Conservation (phyloP, 2,888 invertebrate species). For the Cheilosia soror region DNA sequence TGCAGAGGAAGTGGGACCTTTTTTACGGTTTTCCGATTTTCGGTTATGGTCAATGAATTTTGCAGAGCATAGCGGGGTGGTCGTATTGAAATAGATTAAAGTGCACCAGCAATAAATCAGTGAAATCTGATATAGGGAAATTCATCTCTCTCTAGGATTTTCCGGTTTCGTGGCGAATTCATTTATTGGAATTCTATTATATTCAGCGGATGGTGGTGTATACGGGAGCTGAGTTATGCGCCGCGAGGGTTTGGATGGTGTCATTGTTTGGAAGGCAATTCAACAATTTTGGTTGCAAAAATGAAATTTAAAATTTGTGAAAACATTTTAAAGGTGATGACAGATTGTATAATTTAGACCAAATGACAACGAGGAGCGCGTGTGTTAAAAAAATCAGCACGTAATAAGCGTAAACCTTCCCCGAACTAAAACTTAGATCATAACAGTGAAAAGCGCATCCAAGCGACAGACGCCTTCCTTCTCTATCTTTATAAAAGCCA, state of each 20-base stretch:
- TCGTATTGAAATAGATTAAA: constrained; percentile 29
- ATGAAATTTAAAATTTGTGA: background rate
- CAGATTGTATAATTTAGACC: too few relatives aligned
- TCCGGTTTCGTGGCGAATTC: constrained; percentile 10
- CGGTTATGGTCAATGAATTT: constrained; percentile 23
- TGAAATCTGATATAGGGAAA: constrained; percentile 23
- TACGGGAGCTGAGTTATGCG: constrained; percentile 12
- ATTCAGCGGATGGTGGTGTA: background rate
- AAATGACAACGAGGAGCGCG: too few relatives aligned
- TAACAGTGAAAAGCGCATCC: too few relatives aligned
- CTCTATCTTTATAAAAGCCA: too few relatives aligned
- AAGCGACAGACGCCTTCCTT: too few relatives aligned
- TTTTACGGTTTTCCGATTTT: constrained; percentile 5
- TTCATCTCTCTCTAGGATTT: constrained; percentile 6
- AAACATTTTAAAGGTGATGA: too few relatives aligned
- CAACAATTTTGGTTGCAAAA: background rate
- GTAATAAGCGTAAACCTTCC: too few relatives aligned
- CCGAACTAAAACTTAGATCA: too few relatives aligned
- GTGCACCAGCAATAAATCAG: constrained; percentile 54
- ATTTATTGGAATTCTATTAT: constrained; percentile 24
- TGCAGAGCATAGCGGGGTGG: background rate
- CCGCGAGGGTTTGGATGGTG: background rate
- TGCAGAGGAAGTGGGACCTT: constrained; percentile 4
- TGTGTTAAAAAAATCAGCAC: too few relatives aligned
- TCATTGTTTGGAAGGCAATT: background rate